Base-by-base conservation (phyloP, 2,113 vertebrate species). In the Ahaetulla prasina region DNA sequence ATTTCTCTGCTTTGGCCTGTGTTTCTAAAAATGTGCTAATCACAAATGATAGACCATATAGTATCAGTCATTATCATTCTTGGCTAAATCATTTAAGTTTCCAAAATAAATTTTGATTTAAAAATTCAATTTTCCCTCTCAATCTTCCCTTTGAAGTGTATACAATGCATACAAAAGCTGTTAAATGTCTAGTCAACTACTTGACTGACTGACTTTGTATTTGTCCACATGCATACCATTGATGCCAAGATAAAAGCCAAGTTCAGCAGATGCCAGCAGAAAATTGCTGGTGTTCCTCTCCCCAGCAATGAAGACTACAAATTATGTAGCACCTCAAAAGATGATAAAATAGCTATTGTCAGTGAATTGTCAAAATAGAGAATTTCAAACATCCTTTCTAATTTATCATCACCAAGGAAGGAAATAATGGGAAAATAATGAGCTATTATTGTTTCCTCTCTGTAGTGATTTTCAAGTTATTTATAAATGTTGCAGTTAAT, bases 391-490 rank as follows among this genome's bases (percentile, higher is more conserved):
- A 95, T 97, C 90, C 94, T 94, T 0, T 0, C 90, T 94, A 93
- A 97, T 96, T 97, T 97, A 95, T 95, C 95, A 93, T 95, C 95
- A 94, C 94, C 96, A 97, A 95, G 95, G 95, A 95, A 96, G 96
- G 90, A 96, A 96, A 96, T 95, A 97, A 97, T 96, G 94, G 94
- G 90, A 93, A 95, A 95, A 96, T 97, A 96, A 97, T 0, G 68
- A 97, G 96, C 95, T 96, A 54, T 96, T 97, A 95, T 93, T 96
- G 94, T 93, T 92, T 25, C 87, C 91, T 95, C 94, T 92, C 89
- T 91, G 88, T 94, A 94, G 93, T 96, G 96, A 94, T 95, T 45
- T 95, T 92, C 93, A 96, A 96, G 95, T 93, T 91, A 92, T 95
- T 96, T 94, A 91, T 95, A 95, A 95, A 87, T 91, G 55, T 18